phyloP scores from a whole-genome alignment of 2,888 invertebrate species.

The Erebia ligea region DNA sequence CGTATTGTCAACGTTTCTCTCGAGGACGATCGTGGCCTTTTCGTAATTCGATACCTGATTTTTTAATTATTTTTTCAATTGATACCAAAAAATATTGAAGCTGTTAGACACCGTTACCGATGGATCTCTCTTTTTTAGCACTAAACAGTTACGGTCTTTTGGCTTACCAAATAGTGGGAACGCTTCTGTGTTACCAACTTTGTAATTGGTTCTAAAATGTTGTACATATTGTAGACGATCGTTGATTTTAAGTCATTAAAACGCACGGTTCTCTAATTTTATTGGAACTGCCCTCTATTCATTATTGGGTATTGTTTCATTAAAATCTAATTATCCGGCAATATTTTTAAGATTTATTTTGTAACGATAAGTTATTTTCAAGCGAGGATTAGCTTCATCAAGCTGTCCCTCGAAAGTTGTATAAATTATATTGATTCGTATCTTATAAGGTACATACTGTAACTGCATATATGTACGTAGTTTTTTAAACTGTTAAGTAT shows the following conservation, averaged over 20 bases:
- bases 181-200: constrained; percentile 60
- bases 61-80: constrained; percentile 72
- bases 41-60: constrained; percentile 74
- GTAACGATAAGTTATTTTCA: constrained; percentile 51
- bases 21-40: constrained; percentile 56
- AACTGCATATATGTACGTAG: constrained; percentile 83
- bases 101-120: constrained; percentile 80
- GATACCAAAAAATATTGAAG: constrained; percentile 81
- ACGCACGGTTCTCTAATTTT: constrained; percentile 51
- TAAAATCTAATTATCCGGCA: constrained; percentile 65
- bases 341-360: constrained; percentile 64
- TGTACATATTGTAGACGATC: constrained; percentile 65
- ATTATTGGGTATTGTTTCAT: constrained; percentile 61
- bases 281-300: constrained; percentile 43
- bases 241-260: constrained; percentile 51
- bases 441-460: constrained; percentile 69
- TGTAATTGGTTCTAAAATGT: constrained; percentile 67
- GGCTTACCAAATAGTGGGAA: constrained; percentile 73
- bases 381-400: constrained; percentile 53
- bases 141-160: constrained; percentile 64
- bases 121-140: constrained; percentile 77
- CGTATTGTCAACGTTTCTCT: constrained; percentile 47
- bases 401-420: constrained; percentile 69
- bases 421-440: constrained; percentile 80
- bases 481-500: constrained; percentile 83